Evolutionary conservation across 2,888 invertebrate species (phyloP), one percentile per base, ranked within the genome.

Genomic region (Dicyrtomina minuta): DNA sequence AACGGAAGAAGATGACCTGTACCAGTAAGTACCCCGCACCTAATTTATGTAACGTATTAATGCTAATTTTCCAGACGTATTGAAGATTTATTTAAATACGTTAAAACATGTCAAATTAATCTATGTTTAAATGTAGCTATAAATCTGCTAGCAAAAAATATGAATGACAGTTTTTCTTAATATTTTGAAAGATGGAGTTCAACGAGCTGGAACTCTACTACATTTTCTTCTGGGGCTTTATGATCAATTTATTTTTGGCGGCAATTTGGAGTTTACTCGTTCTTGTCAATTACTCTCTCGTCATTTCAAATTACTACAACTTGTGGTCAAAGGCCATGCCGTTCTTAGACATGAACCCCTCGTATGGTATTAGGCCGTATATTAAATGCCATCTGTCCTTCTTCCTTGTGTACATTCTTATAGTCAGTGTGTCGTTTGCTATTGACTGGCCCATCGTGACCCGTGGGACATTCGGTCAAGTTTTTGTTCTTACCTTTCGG

Each of bases 401-500:
- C 15, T 62, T 22, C 46, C 15, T 43, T 1, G 44, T 46, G 2
- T 62, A 46, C 26, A 26, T 26, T 22, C 13, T 15, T 2, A 10
- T 62, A 1, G 3, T 62, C 6, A 13, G 17, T 6, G 13, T 20
- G 6, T 62, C 62, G 13, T 62, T 46, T 46, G 4, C 22, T 15
- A 13, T 46, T 1, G 24, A 62, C 26, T 62, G 62, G 62, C 62
- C 62, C 26, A 26, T 62, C 13, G 20, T n/a, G 3, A 62, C 62
- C 17, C 43, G 62, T 15, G 46, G 46, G 13, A 62, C 46, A 24
- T 62, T 62, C 26, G 62, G 62, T 15, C 62, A 62, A 15, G 24
- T 44, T 4, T 62, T 62, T 26, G 26, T 46, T 24, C 49, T 62
- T 2, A 13, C 49, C 12, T 27, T 22, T 43, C 62, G 62, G 2